Conservation (phyloP, 2,888 invertebrate genomes). For the Lasioglossum figueresi region DNA sequence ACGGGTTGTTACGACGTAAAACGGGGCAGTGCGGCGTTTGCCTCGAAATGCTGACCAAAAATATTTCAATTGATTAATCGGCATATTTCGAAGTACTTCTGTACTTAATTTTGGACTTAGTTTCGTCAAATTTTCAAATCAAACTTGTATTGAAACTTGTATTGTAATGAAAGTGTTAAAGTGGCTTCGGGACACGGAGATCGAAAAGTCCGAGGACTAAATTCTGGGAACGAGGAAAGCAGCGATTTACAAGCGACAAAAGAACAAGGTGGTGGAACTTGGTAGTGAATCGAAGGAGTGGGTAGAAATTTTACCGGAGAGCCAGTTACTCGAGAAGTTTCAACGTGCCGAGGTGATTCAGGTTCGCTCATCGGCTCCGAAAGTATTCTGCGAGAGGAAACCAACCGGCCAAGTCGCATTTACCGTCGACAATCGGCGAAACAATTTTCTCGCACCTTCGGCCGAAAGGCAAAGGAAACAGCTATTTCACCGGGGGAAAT, state of each 20-base stretch:
- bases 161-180: background rate
- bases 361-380: conserved; percentile 16
- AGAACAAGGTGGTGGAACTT: background rate
- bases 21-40: no score
- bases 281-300: background rate
- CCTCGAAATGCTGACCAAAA: background rate
- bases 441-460: conserved; percentile 53
- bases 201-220: background rate
- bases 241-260: background rate
- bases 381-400: conserved; percentile 22
- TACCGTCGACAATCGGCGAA: conserved; percentile 51
- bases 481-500: conserved; percentile 35
- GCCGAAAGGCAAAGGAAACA: conserved; percentile 41
- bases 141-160: no score
- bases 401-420: conserved; percentile 45
- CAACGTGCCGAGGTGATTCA: background rate
- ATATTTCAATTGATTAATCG: background rate
- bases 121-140: no score
- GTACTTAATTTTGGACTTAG: no score
- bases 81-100: no score
- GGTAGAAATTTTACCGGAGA: background rate
- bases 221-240: background rate
- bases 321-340: background rate
- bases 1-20: background rate
- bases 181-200: background rate